Evolutionary conservation across 2,113 vertebrate genomes (phyloP), one percentile per base, ranked within the genome.

Genomic region (Rutilus rutilus): DNA sequence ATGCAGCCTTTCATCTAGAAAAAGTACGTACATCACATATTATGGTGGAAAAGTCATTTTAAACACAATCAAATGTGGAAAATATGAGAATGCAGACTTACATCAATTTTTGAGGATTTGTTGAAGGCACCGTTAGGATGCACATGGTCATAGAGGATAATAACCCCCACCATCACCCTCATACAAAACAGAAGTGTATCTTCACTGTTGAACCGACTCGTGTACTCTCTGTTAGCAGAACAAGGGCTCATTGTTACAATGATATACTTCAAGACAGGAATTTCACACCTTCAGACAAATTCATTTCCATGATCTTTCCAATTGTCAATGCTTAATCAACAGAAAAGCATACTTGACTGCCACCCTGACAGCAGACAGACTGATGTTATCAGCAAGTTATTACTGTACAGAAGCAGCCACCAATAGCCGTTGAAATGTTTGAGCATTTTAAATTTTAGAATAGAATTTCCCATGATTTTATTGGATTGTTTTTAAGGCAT

Each of bases 1-100:
- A 99, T 98, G 94, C 97, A 99, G 89, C 98, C 98, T 93, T 99
- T 99, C 97, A 99, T 99, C 98, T 99, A 91, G 92, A 90, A 90
- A 90, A 39, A 62, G 33, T 6, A 10, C 36, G 25, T 50, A 33
- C 2, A 67, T 30, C 10, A 52, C 17, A 69, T 8, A 57, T 82
- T 54, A 67, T 19, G 5, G 19, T 2, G 33, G n/a, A 33, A 33
- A 23, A 23, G 7, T 10, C 0, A 62, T 60, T 79, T 60, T 27
- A 69, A 73, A 42, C 17, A 21, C 4, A 86, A 50, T 17, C 1
- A 52, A 62, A 75, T 14, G 4, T 47, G 42, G 42, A 5, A 8
- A 64, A 42, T 6, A 25, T 57, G 30, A 52, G 78, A 73, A 15
- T 69, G 73, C 6, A 1, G 47, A 9, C 97, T 97, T 95, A 99